Base-by-base conservation (phyloP, 1,140 invertebrate genomes). In the Drosophila ironensis region DNA sequence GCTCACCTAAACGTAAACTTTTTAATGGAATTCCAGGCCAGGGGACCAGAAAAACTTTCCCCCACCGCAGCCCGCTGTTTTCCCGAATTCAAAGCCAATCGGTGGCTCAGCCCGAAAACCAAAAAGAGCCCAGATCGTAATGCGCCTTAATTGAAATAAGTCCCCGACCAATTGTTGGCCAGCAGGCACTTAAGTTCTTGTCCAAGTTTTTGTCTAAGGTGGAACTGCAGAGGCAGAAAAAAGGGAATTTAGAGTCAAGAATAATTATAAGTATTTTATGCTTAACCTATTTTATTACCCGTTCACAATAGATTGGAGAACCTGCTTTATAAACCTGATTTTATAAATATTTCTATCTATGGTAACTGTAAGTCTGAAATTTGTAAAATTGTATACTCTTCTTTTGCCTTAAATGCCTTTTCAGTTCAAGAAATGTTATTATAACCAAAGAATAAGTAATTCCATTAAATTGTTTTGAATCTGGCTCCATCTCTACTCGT, bases 141-240 rank as follows among this genome's bases (percentile, higher is more conserved):
- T 87, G 78, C 77, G 77, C 74, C 84, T 84, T 88, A 88, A 88
- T 87, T 88, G 84, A 88, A 88, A 88, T 77, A 84, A 84, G 75
- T 88, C 84, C 84, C 84, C 68, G 53, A 76, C 84, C 84, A 88
- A 88, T 88, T 88, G 72, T 76, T 70, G 44, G 67, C 68, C 64
- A 47, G 14, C 48, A 54, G 81, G 75, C 81, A 87, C 81, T 87
- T 87, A 87, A 86, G 72, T n/a, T n/a, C 25, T 42, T 28, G 71
- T 47, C 56, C 51, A 66, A 44, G 59, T 45, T n/a, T n/a, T n/a
- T n/a, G n/a, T n/a, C n/a, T 47, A 66, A 76, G 69, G 42, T 51
- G 53, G 30, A 20, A 25, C 16, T 27, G 27, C 27, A 59, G 20
- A 5, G 51, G n/a, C n/a, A 1, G 1, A 56, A 42, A 27, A 22